These are phyloP conservation scores for Drosophila colorata DNA, from an alignment of 2,888 invertebrate genomes.

Conservation along the genomic window DNA sequence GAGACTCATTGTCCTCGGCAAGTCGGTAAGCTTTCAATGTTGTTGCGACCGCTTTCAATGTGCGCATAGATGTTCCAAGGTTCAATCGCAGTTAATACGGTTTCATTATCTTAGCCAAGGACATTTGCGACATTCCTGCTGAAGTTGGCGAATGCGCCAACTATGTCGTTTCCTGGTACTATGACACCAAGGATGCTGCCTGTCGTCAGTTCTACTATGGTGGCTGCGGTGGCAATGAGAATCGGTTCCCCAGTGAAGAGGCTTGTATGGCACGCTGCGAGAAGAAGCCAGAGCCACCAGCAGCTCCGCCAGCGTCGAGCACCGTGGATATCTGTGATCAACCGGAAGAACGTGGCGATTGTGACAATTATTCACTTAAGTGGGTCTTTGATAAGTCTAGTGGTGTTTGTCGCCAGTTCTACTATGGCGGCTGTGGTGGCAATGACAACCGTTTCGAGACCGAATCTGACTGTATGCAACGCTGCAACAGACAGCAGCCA, in stretches of 20 bases:
- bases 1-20: slow-evolving; percentile 91
- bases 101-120: slow-evolving; percentile 86
- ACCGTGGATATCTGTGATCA: slow-evolving; percentile 87
- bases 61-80: slow-evolving; percentile 32
- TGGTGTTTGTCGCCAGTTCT: slow-evolving; percentile 91
- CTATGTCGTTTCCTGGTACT: slow-evolving; percentile 93
- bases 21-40: slow-evolving; percentile 89
- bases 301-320: slow-evolving; percentile 47
- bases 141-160: slow-evolving; percentile 91
- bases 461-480: slow-evolving; percentile 88
- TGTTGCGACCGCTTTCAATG: slow-evolving; percentile 68
- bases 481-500: slow-evolving; percentile 87
- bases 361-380: slow-evolving; percentile 89
- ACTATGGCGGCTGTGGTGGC: slow-evolving; percentile 96
- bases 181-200: slow-evolving; percentile 89
- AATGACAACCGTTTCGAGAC: slow-evolving; percentile 94
- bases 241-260: slow-evolving; percentile 91
- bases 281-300: slow-evolving; percentile 85
- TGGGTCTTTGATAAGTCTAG: slow-evolving; percentile 93
- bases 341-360: slow-evolving; percentile 90
- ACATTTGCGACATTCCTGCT: slow-evolving; percentile 91
- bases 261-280: slow-evolving; percentile 90
- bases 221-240: slow-evolving; percentile 96
- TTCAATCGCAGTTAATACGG: slow-evolving; percentile 16
- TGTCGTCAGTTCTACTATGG: slow-evolving; percentile 95